A percentile compares a stretch with the other conserved stretches of the same genome.
phyloP scores from a whole-genome alignment of 2,113 vertebrate genomes.

The Chrysochloris asiatica region DNA sequence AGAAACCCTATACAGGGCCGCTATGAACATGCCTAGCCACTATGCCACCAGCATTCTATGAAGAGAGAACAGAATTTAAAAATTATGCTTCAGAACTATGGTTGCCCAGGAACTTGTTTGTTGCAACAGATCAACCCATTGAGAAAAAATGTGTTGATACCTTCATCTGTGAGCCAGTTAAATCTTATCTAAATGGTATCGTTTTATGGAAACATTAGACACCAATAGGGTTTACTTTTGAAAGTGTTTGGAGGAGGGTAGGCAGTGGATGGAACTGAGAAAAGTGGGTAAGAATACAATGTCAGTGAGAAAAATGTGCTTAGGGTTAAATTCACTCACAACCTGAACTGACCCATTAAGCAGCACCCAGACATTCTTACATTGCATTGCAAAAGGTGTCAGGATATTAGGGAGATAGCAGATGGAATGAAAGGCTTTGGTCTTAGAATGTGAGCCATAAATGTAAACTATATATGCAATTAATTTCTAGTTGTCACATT shows the following conservation, averaged over 20 bases:
- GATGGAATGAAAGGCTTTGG: not conserved
- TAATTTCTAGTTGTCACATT: not conserved
- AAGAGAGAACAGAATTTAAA: not conserved
- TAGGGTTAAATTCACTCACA: not conserved
- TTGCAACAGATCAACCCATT: not conserved
- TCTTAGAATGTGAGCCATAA: not conserved
- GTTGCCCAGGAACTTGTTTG: slow-evolving; percentile 2
- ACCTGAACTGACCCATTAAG: not conserved
- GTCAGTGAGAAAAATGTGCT: not conserved
- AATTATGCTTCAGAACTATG: not conserved
- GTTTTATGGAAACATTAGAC: not conserved
- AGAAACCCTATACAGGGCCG: too few species aligned
- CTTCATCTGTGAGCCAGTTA: not conserved
- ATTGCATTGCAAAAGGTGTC: not conserved
- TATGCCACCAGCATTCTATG: not conserved
- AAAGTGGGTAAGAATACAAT: not conserved
- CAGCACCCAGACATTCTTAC: not conserved
- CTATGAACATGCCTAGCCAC: too few species aligned
- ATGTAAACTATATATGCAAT: not conserved
- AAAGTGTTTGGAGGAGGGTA: not conserved
- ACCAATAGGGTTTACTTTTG: not conserved
- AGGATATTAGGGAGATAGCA: not conserved
- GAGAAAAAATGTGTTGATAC: not conserved
- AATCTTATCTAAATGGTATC: not conserved
- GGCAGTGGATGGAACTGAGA: not conserved